These are phyloP conservation scores for Eueremaeus valkanovi DNA, from an alignment of 2,888 invertebrate genomes.

Conservation along the genomic window DNA sequence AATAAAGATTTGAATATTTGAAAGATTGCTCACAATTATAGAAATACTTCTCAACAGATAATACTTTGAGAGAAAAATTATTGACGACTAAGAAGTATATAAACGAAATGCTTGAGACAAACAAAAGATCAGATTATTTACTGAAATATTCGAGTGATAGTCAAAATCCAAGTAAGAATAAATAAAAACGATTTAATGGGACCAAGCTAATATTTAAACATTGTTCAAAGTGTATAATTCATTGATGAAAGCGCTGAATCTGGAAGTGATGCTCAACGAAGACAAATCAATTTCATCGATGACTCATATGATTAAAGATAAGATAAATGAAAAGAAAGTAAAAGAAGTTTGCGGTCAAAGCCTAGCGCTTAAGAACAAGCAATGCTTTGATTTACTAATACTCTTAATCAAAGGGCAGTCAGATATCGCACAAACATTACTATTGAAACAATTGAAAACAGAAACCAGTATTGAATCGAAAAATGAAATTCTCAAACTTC, in stretches of 20 bases:
- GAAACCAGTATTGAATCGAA: constrained; percentile 6
- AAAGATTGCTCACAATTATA: too few relatives aligned
- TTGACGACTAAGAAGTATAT: neutral
- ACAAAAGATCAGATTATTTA: neutral
- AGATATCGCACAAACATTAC: constrained; percentile 18
- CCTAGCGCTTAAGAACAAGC: neutral
- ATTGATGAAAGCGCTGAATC: constrained; percentile 14
- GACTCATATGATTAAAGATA: constrained; percentile 3
- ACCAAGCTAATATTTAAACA: too few relatives aligned
- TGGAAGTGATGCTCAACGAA: constrained; percentile 31
- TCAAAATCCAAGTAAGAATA: neutral
- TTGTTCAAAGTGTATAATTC: constrained; percentile 14
- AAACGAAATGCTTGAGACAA: neutral
- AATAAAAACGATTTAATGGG: neutral
- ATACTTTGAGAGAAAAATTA: neutral
- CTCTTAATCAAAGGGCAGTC: constrained; percentile 11
- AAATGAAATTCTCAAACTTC: neutral
- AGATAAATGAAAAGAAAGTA: neutral
- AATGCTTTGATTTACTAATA: constrained; percentile 25
- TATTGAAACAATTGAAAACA: neutral
- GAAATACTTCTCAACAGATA: neutral
- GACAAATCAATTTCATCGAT: constrained; percentile 14
- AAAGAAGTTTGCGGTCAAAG: constrained; percentile 14
- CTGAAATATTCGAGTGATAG: neutral
- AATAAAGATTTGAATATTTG: too few relatives aligned